Conservation (phyloP, 2,888 invertebrate species). For the Melinaea menophilus region DNA sequence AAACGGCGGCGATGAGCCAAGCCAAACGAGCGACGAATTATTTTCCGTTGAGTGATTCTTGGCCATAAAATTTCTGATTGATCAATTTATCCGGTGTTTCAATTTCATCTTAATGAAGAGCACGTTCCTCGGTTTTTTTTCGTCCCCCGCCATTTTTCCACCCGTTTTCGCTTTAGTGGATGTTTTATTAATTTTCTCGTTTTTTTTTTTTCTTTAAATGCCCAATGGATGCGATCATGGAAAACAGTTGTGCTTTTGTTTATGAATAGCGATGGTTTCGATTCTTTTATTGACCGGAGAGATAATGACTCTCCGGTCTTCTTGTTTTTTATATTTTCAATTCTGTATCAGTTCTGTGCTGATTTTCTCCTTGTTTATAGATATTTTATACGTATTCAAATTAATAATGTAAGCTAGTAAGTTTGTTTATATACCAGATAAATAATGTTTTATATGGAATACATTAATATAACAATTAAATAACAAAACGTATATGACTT, state of each 20-base stretch:
- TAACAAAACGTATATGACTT: too few species aligned
- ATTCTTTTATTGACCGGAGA: neutral
- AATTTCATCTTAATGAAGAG: slow-evolving; percentile 72
- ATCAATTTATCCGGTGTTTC: slow-evolving; percentile 76
- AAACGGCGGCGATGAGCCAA: slow-evolving; percentile 75
- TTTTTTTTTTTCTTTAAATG: slow-evolving; percentile 30
- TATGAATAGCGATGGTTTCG: slow-evolving; percentile 11
- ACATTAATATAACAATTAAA: too few species aligned
- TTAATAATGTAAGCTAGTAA: too few species aligned
- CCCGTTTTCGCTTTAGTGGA: slow-evolving; percentile 72
- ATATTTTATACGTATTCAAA: too few species aligned
- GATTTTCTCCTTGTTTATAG: neutral
- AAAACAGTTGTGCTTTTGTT: slow-evolving; percentile 49
- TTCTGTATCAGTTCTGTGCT: neutral
- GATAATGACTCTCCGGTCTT: neutral
- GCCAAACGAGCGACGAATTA: slow-evolving; percentile 72
- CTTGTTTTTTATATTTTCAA: neutral
- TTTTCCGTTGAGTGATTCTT: slow-evolving; percentile 77
- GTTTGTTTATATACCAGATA: too few species aligned
- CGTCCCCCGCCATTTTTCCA: slow-evolving; percentile 66
- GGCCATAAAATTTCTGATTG: slow-evolving; percentile 77
- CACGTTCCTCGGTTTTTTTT: slow-evolving; percentile 64
- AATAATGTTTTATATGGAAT: too few species aligned
- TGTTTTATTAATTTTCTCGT: slow-evolving; percentile 71
- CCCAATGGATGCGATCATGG: slow-evolving; percentile 50